A percentile compares a stretch with the other conserved stretches of the same genome.
These are phyloP conservation scores for Sardinella longiceps DNA, from an alignment of 2,797 vertebrate species.

Conservation along the genomic window DNA sequence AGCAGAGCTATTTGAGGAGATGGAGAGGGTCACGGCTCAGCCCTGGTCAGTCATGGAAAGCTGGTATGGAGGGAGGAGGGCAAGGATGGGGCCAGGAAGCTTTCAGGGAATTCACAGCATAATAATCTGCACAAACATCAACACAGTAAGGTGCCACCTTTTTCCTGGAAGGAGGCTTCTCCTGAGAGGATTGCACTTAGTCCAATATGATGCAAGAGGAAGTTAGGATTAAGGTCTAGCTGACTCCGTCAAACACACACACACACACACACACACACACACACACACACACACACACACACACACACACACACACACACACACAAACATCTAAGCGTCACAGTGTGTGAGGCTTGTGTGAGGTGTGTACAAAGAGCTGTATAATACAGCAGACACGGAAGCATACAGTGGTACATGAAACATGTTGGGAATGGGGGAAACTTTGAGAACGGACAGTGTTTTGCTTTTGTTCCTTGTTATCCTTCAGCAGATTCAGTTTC, in stretches of 20 bases:
- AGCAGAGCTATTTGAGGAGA: conserved; percentile 77
- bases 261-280: neutral
- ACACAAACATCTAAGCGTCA: neutral
- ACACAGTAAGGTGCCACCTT: neutral
- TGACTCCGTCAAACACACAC: neutral
- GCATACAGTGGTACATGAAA: too few relatives aligned
- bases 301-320: neutral
- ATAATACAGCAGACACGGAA: too few relatives aligned
- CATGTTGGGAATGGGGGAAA: too few relatives aligned
- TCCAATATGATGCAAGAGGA: conserved; percentile 61
- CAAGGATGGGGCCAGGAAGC: neutral
- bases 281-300: neutral
- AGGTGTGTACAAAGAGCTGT: neutral
- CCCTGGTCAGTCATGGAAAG: neutral
- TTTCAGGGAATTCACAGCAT: neutral
- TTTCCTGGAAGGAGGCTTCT: conserved; percentile 64
- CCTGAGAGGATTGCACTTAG: conserved; percentile 66
- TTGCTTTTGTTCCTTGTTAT: too few relatives aligned
- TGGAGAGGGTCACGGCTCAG: neutral
- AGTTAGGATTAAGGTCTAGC: conserved; percentile 53
- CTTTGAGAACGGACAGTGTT: too few relatives aligned
- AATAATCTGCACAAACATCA: neutral
- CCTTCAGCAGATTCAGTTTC: too few relatives aligned
- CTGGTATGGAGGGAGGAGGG: neutral
- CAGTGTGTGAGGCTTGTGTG: neutral